These are phyloP conservation scores for Oreochromis aureus DNA, from an alignment of 2,113 vertebrate species.

Conservation along the genomic window DNA sequence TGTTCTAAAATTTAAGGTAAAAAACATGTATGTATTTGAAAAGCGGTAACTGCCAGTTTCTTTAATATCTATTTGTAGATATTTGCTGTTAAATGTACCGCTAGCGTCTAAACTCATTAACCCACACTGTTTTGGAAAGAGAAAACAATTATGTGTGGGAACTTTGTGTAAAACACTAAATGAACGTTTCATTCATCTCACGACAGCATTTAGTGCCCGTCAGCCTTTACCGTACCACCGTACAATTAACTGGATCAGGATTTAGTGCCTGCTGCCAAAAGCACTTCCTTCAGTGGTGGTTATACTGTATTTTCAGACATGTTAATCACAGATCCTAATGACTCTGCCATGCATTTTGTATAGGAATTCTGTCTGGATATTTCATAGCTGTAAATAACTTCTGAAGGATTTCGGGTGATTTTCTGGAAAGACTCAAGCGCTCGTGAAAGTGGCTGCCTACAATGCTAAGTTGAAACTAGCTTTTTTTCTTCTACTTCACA, in stretches of 20 bases:
- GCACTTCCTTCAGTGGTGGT: slow-evolving; percentile 52
- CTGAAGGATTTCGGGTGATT: slow-evolving; percentile 25
- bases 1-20: not conserved
- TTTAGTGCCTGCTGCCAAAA: slow-evolving; percentile 64
- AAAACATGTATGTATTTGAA: not conserved
- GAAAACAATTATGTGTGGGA: slow-evolving; percentile 32
- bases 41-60: not conserved
- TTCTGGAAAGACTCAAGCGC: slow-evolving; percentile 46
- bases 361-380: slow-evolving; percentile 46
- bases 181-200: slow-evolving; percentile 57
- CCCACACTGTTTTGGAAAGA: slow-evolving; percentile 12
- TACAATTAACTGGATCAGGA: slow-evolving; percentile 67
- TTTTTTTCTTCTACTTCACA: not conserved
- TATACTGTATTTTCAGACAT: slow-evolving; percentile 58
- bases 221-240: slow-evolving; percentile 37
- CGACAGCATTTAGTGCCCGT: slow-evolving; percentile 37
- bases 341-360: slow-evolving; percentile 57
- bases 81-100: not conserved
- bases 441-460: not conserved
- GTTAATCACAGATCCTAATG: slow-evolving; percentile 66
- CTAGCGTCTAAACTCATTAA: slow-evolving; percentile 34
- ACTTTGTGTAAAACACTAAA: slow-evolving; percentile 46
- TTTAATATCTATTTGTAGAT: not conserved
- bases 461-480: not conserved
- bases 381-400: slow-evolving; percentile 49